These are phyloP conservation scores for Thecocarcelia acutangulata DNA, from an alignment of 2,888 invertebrate species.

Conservation along the genomic window DNA sequence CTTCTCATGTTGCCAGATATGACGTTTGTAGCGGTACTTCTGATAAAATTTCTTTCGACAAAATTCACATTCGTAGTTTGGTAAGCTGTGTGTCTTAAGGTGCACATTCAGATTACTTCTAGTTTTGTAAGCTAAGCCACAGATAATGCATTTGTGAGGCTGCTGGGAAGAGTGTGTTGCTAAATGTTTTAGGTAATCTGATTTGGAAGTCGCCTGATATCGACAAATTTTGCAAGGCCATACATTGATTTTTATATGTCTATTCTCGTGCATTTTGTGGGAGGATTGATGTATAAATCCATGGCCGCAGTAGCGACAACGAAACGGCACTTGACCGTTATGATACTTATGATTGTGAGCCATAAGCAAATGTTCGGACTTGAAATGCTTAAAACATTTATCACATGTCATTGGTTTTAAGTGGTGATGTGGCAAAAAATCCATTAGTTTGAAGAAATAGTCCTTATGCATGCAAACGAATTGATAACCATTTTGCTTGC, in stretches of 20 bases:
- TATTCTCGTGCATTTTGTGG: conserved; percentile 46
- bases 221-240: conserved; percentile 52
- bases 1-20: conserved; percentile 52
- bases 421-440: conserved; percentile 51
- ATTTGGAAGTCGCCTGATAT: conserved; percentile 50
- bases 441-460: conserved; percentile 44
- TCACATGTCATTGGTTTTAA: conserved; percentile 42
- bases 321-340: conserved; percentile 53
- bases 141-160: conserved; percentile 48
- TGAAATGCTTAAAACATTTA: conserved; percentile 44
- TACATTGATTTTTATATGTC: conserved; percentile 47
- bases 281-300: conserved; percentile 57
- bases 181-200: conserved; percentile 52
- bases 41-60: conserved; percentile 57
- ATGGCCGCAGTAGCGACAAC: conserved; percentile 47
- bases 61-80: conserved; percentile 44
- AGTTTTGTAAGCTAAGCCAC: conserved; percentile 57
- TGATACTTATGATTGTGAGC: conserved; percentile 52
- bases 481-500: conserved; percentile 25
- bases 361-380: conserved; percentile 51
- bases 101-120: conserved; percentile 55
- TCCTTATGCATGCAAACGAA: conserved; percentile 26
- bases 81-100: conserved; percentile 46
- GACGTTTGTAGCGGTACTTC: conserved; percentile 61
- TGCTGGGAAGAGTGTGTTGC: conserved; percentile 43